Percentiles rank a stretch among this genome's conserved stretches.
Evolutionary conservation across 2,888 invertebrate species (phyloP).

Genomic region (Phoronis australis): DNA sequence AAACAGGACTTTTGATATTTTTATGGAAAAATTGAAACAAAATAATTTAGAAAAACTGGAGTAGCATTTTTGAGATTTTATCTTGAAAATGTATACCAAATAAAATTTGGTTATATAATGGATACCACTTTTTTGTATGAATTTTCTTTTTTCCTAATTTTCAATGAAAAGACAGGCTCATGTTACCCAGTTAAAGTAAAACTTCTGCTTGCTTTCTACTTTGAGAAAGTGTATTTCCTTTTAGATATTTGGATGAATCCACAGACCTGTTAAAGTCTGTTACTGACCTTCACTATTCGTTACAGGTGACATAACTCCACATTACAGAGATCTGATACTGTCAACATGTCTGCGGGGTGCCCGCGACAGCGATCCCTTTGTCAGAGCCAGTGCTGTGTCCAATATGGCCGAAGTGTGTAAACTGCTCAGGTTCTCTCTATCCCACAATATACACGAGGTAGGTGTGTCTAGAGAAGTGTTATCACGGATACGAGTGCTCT

Average conservation of each 20-base stretch:
- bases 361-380: slow-evolving; percentile 66
- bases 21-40: no score
- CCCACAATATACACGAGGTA: slow-evolving; percentile 68
- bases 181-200: background rate
- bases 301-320: slow-evolving; percentile 67
- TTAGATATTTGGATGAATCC: no score
- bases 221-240: no score
- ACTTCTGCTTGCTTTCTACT: no score
- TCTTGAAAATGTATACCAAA: no score
- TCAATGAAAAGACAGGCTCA: background rate
- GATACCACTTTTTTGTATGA: background rate
- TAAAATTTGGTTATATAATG: no score
- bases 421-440: slow-evolving; percentile 69
- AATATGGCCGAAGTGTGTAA: slow-evolving; percentile 77
- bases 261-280: background rate
- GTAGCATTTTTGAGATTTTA: no score
- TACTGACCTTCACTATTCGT: slow-evolving; percentile 18
- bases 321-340: slow-evolving; percentile 65
- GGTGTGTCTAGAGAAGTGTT: slow-evolving; percentile 1
- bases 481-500: background rate
- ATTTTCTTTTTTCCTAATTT: background rate
- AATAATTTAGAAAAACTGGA: no score
- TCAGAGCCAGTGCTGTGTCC: slow-evolving; percentile 76
- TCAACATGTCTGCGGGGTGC: slow-evolving; percentile 68
- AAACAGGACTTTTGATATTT: no score